Base-by-base conservation (phyloP, 2,888 invertebrate species). In the Meiosimyza platycephala region DNA sequence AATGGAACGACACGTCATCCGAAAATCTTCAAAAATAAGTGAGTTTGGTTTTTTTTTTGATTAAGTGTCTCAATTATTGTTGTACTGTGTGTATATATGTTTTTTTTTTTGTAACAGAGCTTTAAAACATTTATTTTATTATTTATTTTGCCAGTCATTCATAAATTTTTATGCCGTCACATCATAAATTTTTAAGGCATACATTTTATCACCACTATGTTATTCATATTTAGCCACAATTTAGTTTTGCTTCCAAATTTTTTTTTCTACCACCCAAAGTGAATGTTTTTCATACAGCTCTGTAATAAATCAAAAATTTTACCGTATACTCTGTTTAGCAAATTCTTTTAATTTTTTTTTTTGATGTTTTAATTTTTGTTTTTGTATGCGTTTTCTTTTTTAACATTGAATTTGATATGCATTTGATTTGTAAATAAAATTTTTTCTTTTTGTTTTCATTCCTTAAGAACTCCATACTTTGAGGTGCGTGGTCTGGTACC, bases 401-500 rank as follows among this genome's bases (percentile, higher is more conserved):
- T n/a, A n/a, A n/a, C n/a, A n/a, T n/a, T n/a, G n/a, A n/a, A n/a
- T n/a, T n/a, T n/a, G n/a, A n/a, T n/a, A n/a, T n/a, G n/a, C n/a
- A n/a, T n/a, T n/a, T n/a, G 73, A 76, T 77, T 80, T 77, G 74
- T 69, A 57, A 60, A 55, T 50, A 28, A 3, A 28, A 28, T 28
- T 28, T 3, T 33, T 15, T 18, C 18, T 62, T 60, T 9, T 63
- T 71, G 47, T 3, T n/a, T n/a, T 22, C 52, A 28, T 28, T 28
- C 28, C 28, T 59, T 73, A 77, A 87, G 87, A 71, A 82, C 88
- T 75, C 92, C 93, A 18, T 88, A 90, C 78, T 93, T 94, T 86
- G 89, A 90, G 76, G 91, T 93, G 71, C 89, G 88, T 75, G 92
- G 91, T 54, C 87, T 94, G 78, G 90, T 92, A 78, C 91, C 93